These are phyloP conservation scores for Monoplex corrugatus DNA, from an alignment of 2,888 invertebrate genomes.

Conservation along the genomic window DNA sequence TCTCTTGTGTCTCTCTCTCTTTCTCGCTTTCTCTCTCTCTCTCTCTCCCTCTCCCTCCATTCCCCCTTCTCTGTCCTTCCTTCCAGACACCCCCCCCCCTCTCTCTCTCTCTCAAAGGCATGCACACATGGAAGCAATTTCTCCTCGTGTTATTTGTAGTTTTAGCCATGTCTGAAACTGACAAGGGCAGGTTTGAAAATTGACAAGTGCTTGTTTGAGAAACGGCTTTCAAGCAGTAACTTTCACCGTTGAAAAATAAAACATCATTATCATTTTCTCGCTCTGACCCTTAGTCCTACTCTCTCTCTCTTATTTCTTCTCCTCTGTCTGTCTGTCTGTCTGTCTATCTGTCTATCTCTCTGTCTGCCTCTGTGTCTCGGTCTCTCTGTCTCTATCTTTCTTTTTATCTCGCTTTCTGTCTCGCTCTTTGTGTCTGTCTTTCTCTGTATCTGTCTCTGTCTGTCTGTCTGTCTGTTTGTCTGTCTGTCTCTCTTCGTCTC, in stretches of 20 bases:
- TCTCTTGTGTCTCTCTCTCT: background rate
- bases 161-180: no score
- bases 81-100: no score
- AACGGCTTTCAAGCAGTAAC: no score
- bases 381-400: background rate
- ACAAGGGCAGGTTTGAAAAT: no score
- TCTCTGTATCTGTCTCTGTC: background rate
- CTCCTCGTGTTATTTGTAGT: no score
- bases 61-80: no score
- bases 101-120: no score
- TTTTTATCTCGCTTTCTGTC: background rate
- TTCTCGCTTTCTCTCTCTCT: background rate
- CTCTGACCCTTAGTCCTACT: background rate
- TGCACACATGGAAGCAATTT: no score
- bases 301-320: background rate
- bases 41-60: conserved; percentile 15
- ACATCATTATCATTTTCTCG: background rate
- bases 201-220: no score
- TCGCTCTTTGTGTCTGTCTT: background rate
- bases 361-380: background rate
- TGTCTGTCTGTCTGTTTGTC: background rate
- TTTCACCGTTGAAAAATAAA: no score
- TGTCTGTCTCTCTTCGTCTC: background rate
- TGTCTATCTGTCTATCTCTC: background rate
- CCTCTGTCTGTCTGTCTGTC: background rate